Evolutionary conservation across 1,140 invertebrate genomes (phyloP), one percentile per base, ranked within the genome.

Genomic region (Lordiphosa stackelbergi): DNA sequence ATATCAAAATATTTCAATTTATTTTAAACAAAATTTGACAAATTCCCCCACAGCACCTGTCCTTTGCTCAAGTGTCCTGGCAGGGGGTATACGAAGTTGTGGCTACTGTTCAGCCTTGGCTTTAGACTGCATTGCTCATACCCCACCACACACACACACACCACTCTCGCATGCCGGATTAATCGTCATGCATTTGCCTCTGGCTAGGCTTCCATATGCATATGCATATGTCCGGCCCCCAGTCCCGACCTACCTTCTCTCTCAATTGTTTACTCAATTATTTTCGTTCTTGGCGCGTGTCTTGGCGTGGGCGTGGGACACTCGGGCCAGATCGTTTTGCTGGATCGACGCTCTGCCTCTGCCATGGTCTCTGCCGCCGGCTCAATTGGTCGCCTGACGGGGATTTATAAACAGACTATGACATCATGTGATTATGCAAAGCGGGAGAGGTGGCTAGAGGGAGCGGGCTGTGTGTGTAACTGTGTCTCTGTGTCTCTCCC

Each of bases 261-360:
- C 19, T 7, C 13, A 12, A 45, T 59, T 41, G 10, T 34, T 31
- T 19, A 45, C 19, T 45, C 38, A 13, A 45, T 52, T 22, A 22
- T 34, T 54, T 54, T 40, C 36, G 55, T 49, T 75, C 71, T 81
- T 83, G 75, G 75, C 75, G 77, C 75, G 75, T 81, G 75, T 81
- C 74, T 54, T 45, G 43, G 68, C 68, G 75, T 83, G 71, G 75
- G 77, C 72, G 75, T 83, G 77, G 72, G 77, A 73, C 71, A 64
- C 48, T 55, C 54, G 53, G 48, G 31, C 51, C 58, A 34, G 59
- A 49, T 37, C 53, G 38, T 5, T 24, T 24, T 24, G 22, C 22
- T 52, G 47, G 57, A 55, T 48, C 55, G 43, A 37, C 42, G 19
- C 16, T 46, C 19, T 45, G 38, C 36, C 22, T 56, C 11, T 31